A percentile compares a stretch with the other conserved stretches of the same genome.
Conservation (phyloP, 1,140 invertebrate genomes). For the Liolophura sinensis region DNA sequence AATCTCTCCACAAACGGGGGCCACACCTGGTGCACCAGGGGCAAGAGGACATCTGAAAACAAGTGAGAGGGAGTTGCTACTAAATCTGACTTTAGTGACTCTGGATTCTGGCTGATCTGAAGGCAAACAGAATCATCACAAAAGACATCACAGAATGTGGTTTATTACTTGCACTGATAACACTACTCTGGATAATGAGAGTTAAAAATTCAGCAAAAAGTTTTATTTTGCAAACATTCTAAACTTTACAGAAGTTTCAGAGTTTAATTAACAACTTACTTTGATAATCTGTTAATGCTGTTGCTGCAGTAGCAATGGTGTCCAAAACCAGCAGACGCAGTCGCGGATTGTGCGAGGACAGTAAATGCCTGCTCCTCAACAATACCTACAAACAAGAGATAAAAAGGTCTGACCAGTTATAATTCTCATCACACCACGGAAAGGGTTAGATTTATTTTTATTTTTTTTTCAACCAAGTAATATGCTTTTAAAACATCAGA, state of each 20-base stretch:
- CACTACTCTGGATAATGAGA: not conserved
- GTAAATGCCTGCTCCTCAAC: conserved; percentile 41
- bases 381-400: conserved; percentile 28
- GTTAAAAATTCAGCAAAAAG: not conserved
- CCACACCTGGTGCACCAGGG: conserved; percentile 48
- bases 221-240: no score
- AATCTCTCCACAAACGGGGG: conserved; percentile 41
- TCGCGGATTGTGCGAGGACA: conserved; percentile 35
- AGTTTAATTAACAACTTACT: conserved; percentile 21
- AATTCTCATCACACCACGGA: not conserved
- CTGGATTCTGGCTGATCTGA: not conserved
- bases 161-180: not conserved
- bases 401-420: not conserved
- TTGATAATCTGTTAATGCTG: conserved; percentile 29
- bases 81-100: not conserved
- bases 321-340: conserved; percentile 44
- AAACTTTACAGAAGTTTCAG: no score
- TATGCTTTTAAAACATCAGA: no score
- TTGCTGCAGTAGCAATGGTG: conserved; percentile 30
- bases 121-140: not conserved
- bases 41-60: conserved; percentile 46
- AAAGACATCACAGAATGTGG: not conserved
- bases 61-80: no score
- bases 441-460: no score
- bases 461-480: no score